These are phyloP conservation scores for Pissodes strobi DNA, from an alignment of 1,140 invertebrate genomes.

Conservation along the genomic window DNA sequence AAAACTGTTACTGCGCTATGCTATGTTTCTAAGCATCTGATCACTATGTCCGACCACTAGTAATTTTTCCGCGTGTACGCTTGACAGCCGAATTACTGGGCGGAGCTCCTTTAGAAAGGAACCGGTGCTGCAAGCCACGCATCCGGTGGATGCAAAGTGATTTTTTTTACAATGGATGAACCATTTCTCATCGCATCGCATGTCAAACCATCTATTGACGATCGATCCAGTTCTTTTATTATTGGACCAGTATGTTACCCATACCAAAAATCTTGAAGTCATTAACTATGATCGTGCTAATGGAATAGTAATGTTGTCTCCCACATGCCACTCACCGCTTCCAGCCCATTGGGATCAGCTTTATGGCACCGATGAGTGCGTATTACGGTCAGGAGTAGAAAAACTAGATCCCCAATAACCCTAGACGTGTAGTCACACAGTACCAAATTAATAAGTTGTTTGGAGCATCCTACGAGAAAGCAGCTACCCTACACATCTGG, in stretches of 20 bases:
- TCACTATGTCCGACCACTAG: constrained; percentile 46
- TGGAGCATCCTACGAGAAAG: too few relatives aligned
- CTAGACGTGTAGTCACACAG: too few relatives aligned
- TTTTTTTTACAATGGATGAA: constrained; percentile 1
- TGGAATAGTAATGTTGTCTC: too few relatives aligned
- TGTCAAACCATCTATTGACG: too few relatives aligned
- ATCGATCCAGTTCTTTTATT: constrained; percentile 43
- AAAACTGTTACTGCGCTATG: constrained; percentile 50
- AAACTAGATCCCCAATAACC: too few relatives aligned
- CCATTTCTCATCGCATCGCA: background rate
- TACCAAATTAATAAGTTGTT: too few relatives aligned
- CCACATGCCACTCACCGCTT: too few relatives aligned
- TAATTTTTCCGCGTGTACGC: constrained; percentile 43
- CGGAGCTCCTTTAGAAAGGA: constrained; percentile 35
- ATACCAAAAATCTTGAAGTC: too few relatives aligned
- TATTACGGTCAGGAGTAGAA: constrained; percentile 50
- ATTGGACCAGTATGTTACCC: constrained; percentile 43
- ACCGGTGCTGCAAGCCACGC: constrained; percentile 36
- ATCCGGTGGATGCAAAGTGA: background rate
- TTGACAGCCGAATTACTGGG: constrained; percentile 37
- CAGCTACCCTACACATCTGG: constrained; percentile 53
- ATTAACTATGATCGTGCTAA: constrained; percentile 43
- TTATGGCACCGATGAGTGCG: constrained; percentile 50
- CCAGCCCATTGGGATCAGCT: too few relatives aligned
- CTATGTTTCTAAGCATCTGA: constrained; percentile 52